phyloP scores from a whole-genome alignment of 1,140 invertebrate species.

The Cyclargus thomasi region DNA sequence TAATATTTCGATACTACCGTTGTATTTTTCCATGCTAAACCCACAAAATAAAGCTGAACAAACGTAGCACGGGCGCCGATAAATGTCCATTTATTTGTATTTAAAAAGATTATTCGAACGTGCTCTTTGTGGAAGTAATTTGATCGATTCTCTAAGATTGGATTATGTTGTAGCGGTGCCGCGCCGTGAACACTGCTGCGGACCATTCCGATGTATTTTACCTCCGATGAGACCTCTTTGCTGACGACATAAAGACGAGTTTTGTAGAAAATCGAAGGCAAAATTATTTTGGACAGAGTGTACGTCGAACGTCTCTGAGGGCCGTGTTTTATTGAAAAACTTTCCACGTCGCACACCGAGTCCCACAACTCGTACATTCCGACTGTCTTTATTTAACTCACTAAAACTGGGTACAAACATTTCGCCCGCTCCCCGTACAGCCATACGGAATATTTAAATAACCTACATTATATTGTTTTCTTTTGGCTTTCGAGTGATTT shows the following conservation, averaged over 20 bases:
- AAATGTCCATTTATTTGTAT: constrained; percentile 3
- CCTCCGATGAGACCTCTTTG: too few species aligned
- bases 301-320: constrained; percentile 45
- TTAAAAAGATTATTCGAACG: constrained; percentile 10
- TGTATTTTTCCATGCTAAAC: not conserved
- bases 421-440: not conserved
- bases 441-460: constrained; percentile 18
- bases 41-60: not conserved
- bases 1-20: too few species aligned
- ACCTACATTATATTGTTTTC: constrained; percentile 5
- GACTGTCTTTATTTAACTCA: constrained; percentile 24
- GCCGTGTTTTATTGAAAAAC: constrained; percentile 67
- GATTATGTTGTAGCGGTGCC: constrained; percentile 47
- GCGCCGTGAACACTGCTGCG: constrained; percentile 54
- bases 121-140: not conserved
- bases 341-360: constrained; percentile 45
- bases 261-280: too few species aligned
- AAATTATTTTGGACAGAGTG: too few species aligned
- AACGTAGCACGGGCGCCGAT: not conserved
- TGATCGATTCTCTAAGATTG: constrained; percentile 51
- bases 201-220: constrained; percentile 44
- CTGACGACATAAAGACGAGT: too few species aligned
- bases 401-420: constrained; percentile 20
- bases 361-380: constrained; percentile 32
- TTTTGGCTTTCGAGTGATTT: not conserved